Evolutionary conservation across 2,888 invertebrate species (phyloP).

Genomic region (Dynastes hyllus): DNA sequence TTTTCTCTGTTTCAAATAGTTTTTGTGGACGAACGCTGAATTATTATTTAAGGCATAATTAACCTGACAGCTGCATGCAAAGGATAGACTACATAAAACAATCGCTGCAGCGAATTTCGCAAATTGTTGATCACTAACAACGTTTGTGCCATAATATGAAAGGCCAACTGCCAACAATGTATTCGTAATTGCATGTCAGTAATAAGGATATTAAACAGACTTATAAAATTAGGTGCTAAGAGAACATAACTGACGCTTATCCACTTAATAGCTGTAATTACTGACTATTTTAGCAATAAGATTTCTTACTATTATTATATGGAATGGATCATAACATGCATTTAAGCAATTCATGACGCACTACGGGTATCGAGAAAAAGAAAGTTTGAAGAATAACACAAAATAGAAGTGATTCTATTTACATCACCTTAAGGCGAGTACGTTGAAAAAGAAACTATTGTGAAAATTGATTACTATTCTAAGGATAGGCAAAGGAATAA

Average conservation of each 20-base stretch:
- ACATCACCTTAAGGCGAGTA: background rate
- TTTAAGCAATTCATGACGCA: background rate
- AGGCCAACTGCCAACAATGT: background rate
- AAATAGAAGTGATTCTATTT: background rate
- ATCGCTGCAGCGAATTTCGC: too few species aligned
- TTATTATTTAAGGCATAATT: too few species aligned
- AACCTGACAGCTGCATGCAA: too few species aligned
- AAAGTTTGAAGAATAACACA: conserved; percentile 27
- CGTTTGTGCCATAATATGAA: too few species aligned
- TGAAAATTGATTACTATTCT: conserved; percentile 6
- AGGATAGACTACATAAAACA: too few species aligned
- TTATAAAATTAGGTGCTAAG: background rate
- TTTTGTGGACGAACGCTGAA: too few species aligned
- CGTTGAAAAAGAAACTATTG: background rate
- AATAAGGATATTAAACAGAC: background rate
- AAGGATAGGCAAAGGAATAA: background rate
- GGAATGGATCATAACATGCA: conserved; percentile 1
- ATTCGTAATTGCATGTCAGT: background rate
- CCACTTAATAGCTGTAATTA: conserved; percentile 31
- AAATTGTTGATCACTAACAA: too few species aligned
- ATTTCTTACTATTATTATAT: conserved; percentile 10
- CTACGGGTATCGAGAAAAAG: conserved; percentile 5
- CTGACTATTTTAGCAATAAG: conserved; percentile 21
- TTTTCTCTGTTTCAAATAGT: too few species aligned
- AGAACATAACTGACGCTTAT: conserved; percentile 21